These are phyloP conservation scores for Cephonodes hylas DNA, from an alignment of 2,888 invertebrate genomes.

Conservation along the genomic window DNA sequence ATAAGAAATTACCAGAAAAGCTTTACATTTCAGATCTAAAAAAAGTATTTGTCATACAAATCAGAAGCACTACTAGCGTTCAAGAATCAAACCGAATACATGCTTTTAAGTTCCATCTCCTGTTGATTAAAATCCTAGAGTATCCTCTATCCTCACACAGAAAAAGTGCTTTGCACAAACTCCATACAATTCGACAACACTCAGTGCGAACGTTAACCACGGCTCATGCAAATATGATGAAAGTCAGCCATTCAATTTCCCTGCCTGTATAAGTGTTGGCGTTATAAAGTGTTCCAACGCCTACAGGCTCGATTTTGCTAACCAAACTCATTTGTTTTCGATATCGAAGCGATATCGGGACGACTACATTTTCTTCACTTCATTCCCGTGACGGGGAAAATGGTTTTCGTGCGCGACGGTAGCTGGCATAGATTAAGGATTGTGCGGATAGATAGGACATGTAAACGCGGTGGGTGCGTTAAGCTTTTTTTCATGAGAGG, in stretches of 20 bases:
- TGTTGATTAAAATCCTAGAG: too few species aligned
- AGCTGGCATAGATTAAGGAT: constrained; percentile 26
- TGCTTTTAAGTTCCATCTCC: too few species aligned
- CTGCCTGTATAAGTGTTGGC: not conserved
- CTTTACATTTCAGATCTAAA: too few species aligned
- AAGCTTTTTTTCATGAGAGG: too few species aligned
- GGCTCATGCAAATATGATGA: constrained; percentile 7
- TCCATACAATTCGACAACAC: not conserved
- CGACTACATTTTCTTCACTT: constrained; percentile 48
- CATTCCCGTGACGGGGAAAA: constrained; percentile 40
- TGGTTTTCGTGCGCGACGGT: constrained; percentile 34
- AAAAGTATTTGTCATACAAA: too few species aligned
- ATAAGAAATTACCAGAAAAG: too few species aligned
- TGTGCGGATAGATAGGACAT: not conserved
- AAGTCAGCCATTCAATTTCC: not conserved
- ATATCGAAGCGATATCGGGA: constrained; percentile 40
- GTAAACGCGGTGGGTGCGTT: too few species aligned
- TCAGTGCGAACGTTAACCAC: not conserved
- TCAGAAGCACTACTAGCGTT: too few species aligned
- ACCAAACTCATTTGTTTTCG: constrained; percentile 53
- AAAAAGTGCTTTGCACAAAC: not conserved
- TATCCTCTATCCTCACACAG: too few species aligned
- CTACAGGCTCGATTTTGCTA: constrained; percentile 28
- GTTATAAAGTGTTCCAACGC: not conserved
- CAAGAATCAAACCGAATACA: too few species aligned